Evolutionary conservation across 1,140 invertebrate genomes (phyloP), one percentile per base, ranked within the genome.

Genomic region (Hylaeus anthracinus): DNA sequence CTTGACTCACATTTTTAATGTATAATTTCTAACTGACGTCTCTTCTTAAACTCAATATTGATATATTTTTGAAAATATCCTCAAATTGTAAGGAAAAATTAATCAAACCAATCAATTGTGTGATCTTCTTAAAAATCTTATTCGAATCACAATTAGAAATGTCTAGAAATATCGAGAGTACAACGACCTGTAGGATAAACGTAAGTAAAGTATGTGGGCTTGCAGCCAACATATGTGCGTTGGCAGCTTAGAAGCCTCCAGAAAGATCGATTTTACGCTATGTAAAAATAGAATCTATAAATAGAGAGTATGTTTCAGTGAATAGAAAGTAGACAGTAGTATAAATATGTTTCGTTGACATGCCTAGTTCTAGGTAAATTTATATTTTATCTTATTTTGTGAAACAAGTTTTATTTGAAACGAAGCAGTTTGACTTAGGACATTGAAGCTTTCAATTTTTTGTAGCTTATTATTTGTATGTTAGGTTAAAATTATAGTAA

Each of bases 231-330:
- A 43, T 41, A 15, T 56, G 51, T n/a, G 58, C 55, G 43, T 5
- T 37, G 5, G 4, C 1, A 71, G 48, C 45, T 56, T 66, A 66
- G 65, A 75, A 66, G 37, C 66, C 65, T 14, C 61, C 43, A 81
- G 37, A 81, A 71, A 5, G 43, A 55, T 75, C 39, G 5, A 72
- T 65, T 67, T 72, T 72, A 12, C 14, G 58, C 1, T 10, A 10
- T 41, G 63, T 41, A 58, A 67, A 55, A 80, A 75, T 80, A 80
- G 53, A 76, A 74, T n/a, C 3, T 8, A 64, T 48, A 48, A 8
- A 48, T 48, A 48, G 45, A 48, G 45, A 6, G 8, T 0, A 48
- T 48, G 45, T 48, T 6, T 6, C 1, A 26, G n/a, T n/a, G 39
- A n/a, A 58, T 3, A 37, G 12, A 37, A 9, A 45, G n/a, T 15